Base-by-base conservation (phyloP, 2,113 vertebrate species). In the Tyrannus savana region DNA sequence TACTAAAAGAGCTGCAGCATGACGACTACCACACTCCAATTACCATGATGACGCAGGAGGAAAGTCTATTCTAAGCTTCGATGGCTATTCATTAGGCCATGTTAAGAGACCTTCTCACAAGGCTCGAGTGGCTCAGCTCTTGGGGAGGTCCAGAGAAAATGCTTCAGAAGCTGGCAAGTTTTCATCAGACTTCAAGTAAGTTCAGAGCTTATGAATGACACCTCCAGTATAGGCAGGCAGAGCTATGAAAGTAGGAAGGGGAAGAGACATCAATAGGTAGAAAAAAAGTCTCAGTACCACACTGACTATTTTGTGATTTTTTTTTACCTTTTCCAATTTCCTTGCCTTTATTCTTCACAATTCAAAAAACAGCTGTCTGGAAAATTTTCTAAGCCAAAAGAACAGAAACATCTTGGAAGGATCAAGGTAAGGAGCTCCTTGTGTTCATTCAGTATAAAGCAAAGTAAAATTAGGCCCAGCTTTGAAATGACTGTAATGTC, bases 11-110 rank as follows among this genome's bases (percentile, higher is more conserved):
- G 64, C 37, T 95, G 55, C 82, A 90, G 67, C 50, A 44, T 71
- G 77, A 91, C n/a, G 77, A 64, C 55, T 64, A 67, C 63, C 63
- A 66, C 46, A 66, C 75, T 66, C 67, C 89, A 91, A 89, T 95
- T 89, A 82, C 44, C 33, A 4, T 33, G 78, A 91, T 96, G 93
- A 93, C 15, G 52, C 84, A 95, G 74, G 59, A 95, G 39, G 50
- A 67, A 58, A 72, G 62, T 76, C 74, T 94, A 37, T 96, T 93
- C 84, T 89, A 22, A 62, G 78, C 71, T 59, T 59, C 0, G 2
- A 41, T 4, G 19, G 59, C 24, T 94, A 42, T 88, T 93, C 92
- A 86, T 93, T 84, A 92, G 83, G 42, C 71, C 59, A 24, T 67
- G 85, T 24, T 35, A 80, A 91, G 84, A 80, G 71, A 68, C 39